These are phyloP conservation scores for Pycnomerus fuliginosus DNA, from an alignment of 2,888 invertebrate genomes.

Conservation along the genomic window DNA sequence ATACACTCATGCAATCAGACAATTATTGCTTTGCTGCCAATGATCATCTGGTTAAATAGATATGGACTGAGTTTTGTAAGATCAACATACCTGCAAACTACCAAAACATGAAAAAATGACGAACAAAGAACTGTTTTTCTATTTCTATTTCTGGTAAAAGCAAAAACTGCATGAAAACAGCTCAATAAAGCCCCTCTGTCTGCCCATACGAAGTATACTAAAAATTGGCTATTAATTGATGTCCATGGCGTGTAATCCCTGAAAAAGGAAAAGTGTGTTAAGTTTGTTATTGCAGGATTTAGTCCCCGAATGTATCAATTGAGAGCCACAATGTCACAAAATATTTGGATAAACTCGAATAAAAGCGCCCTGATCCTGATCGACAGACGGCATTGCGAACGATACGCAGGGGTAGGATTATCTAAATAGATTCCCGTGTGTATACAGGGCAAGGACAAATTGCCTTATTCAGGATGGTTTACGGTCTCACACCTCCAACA, in stretches of 20 bases:
- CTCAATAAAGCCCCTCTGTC: too few relatives aligned
- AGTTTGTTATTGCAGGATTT: conserved; percentile 34
- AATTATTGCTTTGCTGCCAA: too few relatives aligned
- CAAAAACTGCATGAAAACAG: too few relatives aligned
- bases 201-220: too few relatives aligned
- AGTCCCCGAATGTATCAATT: conserved; percentile 32
- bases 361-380: conserved; percentile 36
- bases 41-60: too few relatives aligned
- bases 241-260: conserved; percentile 17
- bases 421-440: conserved; percentile 35
- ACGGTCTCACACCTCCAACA: conserved; percentile 43
- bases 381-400: conserved; percentile 33
- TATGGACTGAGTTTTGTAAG: too few relatives aligned
- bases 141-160: too few relatives aligned
- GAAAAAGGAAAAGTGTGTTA: conserved; percentile 14
- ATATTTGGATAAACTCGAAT: conserved; percentile 39
- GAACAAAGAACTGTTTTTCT: too few relatives aligned
- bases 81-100: too few relatives aligned
- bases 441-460: conserved; percentile 42
- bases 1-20: too few relatives aligned
- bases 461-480: conserved; percentile 44
- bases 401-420: conserved; percentile 33
- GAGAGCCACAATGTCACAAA: conserved; percentile 33
- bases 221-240: conserved; percentile 20
- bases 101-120: too few relatives aligned